These are phyloP conservation scores for Microcebus murinus DNA, from an alignment of 2,113 vertebrate genomes.

Conservation along the genomic window DNA sequence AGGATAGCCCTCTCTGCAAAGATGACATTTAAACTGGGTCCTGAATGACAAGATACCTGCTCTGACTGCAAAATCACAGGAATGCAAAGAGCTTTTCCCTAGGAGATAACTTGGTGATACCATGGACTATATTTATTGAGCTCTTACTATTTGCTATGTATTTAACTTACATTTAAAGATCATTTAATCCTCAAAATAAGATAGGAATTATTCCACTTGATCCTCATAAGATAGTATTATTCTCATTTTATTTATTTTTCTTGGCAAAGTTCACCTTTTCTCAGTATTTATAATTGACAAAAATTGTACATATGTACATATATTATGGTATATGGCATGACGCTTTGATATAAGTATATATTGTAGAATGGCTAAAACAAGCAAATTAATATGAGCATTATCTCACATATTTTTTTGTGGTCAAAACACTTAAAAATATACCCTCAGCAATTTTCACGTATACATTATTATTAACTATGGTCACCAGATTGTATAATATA, in stretches of 20 bases:
- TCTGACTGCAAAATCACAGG: background rate
- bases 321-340: background rate
- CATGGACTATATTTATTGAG: background rate
- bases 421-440: background rate
- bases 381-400: background rate
- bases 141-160: background rate
- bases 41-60: background rate
- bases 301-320: background rate
- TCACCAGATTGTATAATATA: background rate
- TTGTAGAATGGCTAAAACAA: background rate
- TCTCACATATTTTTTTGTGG: background rate
- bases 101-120: background rate
- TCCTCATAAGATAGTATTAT: background rate
- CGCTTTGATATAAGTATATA: background rate
- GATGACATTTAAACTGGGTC: background rate
- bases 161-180: background rate
- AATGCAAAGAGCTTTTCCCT: background rate
- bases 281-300: background rate
- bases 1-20: background rate
- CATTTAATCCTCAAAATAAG: background rate
- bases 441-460: background rate
- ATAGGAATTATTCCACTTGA: background rate
- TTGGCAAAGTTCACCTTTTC: background rate
- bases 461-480: background rate
- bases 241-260: conserved; percentile 6